Evolutionary conservation across 2,113 vertebrate genomes (phyloP).

Genomic region (Cranoglanis bouderius): DNA sequence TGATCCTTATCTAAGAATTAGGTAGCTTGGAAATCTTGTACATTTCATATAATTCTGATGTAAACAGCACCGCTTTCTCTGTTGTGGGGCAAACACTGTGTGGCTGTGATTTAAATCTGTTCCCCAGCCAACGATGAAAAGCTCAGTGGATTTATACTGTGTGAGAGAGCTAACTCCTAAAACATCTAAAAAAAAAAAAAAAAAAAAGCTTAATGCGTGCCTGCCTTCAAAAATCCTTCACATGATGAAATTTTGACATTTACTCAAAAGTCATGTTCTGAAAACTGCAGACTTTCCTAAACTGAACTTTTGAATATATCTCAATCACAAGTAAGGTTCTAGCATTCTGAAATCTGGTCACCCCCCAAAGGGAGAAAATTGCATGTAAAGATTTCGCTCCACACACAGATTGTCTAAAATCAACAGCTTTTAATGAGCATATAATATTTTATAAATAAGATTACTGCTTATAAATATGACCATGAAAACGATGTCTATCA

Average conservation of each 20-base stretch:
- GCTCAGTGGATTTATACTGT: neutral
- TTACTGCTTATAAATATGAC: no score
- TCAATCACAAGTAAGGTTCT: neutral
- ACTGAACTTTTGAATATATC: neutral
- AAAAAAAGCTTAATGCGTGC: neutral
- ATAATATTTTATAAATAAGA: no score
- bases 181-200: no score
- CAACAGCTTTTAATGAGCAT: no score
- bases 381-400: neutral
- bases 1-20: constrained; percentile 28
- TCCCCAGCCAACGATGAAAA: neutral
- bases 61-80: constrained; percentile 22
- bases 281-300: neutral
- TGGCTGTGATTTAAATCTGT: neutral
- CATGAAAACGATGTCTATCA: no score
- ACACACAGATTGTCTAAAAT: no score
- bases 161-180: neutral
- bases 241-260: neutral
- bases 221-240: neutral
- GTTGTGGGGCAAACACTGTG: neutral
- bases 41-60: constrained; percentile 7
- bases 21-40: constrained; percentile 35
- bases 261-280: no score
- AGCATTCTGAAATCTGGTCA: neutral
- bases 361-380: neutral